These are phyloP conservation scores for Acrocephalus kingi DNA, from an alignment of 2,113 vertebrate species.

Conservation along the genomic window DNA sequence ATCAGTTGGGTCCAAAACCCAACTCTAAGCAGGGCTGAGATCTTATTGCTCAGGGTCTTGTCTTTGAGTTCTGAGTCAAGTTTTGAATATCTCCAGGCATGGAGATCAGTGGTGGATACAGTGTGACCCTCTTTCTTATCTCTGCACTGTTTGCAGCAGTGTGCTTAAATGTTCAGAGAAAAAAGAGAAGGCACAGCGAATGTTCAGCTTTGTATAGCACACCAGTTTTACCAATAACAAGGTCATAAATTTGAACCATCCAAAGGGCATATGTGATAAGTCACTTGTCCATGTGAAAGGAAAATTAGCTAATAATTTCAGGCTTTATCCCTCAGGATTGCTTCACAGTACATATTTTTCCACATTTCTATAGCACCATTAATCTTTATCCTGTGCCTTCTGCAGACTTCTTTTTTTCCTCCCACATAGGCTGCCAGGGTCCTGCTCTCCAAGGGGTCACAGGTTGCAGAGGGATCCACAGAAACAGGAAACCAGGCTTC, in stretches of 20 bases:
- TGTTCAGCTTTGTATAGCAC: not conserved
- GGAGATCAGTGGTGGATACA: not conserved
- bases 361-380: slow-evolving; percentile 52
- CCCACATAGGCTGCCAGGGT: slow-evolving; percentile 21
- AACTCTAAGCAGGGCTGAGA: not conserved
- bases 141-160: not conserved
- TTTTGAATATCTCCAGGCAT: not conserved
- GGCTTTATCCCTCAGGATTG: slow-evolving; percentile 8
- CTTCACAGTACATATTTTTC: slow-evolving; percentile 44
- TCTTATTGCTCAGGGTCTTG: not conserved
- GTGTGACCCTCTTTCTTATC: not conserved
- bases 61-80: not conserved
- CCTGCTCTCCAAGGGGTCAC: slow-evolving; percentile 47
- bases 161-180: not conserved
- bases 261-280: not conserved
- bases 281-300: slow-evolving; percentile 18
- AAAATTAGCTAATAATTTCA: slow-evolving; percentile 46
- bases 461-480: slow-evolving; percentile 58
- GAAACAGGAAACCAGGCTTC: slow-evolving; percentile 80
- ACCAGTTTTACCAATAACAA: not conserved
- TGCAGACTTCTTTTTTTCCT: slow-evolving; percentile 17
- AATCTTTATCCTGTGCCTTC: slow-evolving; percentile 44
- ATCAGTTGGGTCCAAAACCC: not conserved
- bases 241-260: not conserved
- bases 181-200: not conserved